These are phyloP conservation scores for Globodera ellingtonae DNA, from an alignment of 1,140 invertebrate genomes.

Conservation along the genomic window DNA sequence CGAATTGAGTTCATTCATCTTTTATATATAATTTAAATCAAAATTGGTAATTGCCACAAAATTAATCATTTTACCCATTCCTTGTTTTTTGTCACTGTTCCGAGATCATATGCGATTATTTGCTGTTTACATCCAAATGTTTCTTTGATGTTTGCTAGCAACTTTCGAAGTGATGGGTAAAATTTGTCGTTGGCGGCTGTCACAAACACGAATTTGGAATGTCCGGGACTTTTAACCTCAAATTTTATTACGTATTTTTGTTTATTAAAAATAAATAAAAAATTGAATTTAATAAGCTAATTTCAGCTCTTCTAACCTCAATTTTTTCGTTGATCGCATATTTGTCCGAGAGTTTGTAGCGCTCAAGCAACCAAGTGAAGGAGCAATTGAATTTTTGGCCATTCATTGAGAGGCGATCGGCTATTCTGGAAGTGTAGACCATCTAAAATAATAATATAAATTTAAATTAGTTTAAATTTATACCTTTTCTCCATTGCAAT, in stretches of 20 bases:
- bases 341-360: conserved; percentile 7
- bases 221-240: background rate
- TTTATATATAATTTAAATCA: background rate
- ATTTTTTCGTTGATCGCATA: background rate
- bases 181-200: background rate
- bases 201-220: conserved; percentile 8
- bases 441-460: background rate
- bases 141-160: background rate
- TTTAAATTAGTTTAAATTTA: no score
- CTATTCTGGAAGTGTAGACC: background rate
- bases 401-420: background rate
- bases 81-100: conserved; percentile 3
- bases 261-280: no score
- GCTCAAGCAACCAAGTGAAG: background rate
- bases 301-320: background rate
- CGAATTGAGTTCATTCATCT: conserved; percentile 27
- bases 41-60: no score
- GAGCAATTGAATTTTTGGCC: background rate
- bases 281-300: no score
- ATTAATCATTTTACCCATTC: no score
- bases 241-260: background rate
- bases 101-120: conserved; percentile 29
- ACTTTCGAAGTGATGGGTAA: background rate
- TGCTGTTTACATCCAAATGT: background rate
- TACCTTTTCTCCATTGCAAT: no score